Evolutionary conservation across 1,140 invertebrate genomes (phyloP), one percentile per base, ranked within the genome.

Genomic region (Drosophila novamexicana): DNA sequence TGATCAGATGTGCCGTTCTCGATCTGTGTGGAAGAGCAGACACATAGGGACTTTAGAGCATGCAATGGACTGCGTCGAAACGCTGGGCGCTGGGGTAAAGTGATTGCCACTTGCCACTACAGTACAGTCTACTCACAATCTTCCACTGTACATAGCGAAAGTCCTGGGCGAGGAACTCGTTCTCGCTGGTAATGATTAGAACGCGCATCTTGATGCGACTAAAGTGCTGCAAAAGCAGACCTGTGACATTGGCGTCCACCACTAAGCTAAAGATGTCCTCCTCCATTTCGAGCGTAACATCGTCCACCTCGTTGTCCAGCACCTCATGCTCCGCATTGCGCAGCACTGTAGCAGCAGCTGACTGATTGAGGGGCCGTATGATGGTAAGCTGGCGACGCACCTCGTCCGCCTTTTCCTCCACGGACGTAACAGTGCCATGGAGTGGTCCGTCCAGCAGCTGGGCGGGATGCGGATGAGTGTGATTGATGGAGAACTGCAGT

Each of bases 141-240:
- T 92, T 92, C 92, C 92, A 92, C 61, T 92, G 86, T n/a, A 92
- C 83, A 67, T 92, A 92, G 62, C 88, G 83, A 79, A 91, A 91
- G 75, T 92, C 91, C 70, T 92, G 92, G 7, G 77, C 62, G 0
- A 92, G 71, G 50, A 78, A 75, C 58, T 92, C 91, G 32, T 92
- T 92, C 59, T 91, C 90, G 37, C 72, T 75, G 45, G 84, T 91
- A 6, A 92, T 91, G 50, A 92, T 81, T 2, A 92, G 67, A 22
- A 92, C 88, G 7, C 92, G 74, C 70, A 92, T 91, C 54, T 90
- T 91, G 14, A 92, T 79, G n/a, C 82, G 71, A 14, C 49, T 67
- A 16, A 90, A 91, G 14, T 91, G 81, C 52, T 90, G 81, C 52
- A 92, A 39, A 8, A 92, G 73, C 18, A 92, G 63, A 3, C 92